phyloP scores from a whole-genome alignment of 2,888 invertebrate species.

The Xestia sexstrigata region DNA sequence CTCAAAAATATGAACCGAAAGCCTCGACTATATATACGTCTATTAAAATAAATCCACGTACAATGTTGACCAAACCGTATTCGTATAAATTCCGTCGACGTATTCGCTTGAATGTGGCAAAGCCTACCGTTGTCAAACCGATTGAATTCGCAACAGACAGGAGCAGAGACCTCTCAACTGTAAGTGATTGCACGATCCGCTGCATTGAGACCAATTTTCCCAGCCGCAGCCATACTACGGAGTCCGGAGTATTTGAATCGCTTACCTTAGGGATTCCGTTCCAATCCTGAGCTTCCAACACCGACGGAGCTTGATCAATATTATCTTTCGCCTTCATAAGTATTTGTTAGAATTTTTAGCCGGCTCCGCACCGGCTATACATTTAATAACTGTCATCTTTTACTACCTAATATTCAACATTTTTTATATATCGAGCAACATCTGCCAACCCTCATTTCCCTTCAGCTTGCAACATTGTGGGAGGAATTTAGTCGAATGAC shows the following conservation, averaged over 20 bases:
- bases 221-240: slow-evolving; percentile 46
- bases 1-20: slow-evolving; percentile 16
- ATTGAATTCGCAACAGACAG: slow-evolving; percentile 57
- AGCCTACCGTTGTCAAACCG: slow-evolving; percentile 53
- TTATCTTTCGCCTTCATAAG: slow-evolving; percentile 61
- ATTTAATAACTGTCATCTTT: slow-evolving; percentile 80
- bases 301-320: slow-evolving; percentile 62
- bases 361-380: slow-evolving; percentile 53
- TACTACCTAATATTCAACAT: slow-evolving; percentile 77
- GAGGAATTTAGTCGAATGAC: slow-evolving; percentile 83
- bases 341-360: slow-evolving; percentile 55
- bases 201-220: slow-evolving; percentile 65
- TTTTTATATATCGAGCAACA: slow-evolving; percentile 72
- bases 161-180: slow-evolving; percentile 49
- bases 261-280: slow-evolving; percentile 65
- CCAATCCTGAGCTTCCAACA: slow-evolving; percentile 55
- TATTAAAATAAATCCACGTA: slow-evolving; percentile 8
- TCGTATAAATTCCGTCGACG: slow-evolving; percentile 28
- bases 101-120: slow-evolving; percentile 31
- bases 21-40: not conserved
- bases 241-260: slow-evolving; percentile 64
- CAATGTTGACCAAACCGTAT: slow-evolving; percentile 22
- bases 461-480: slow-evolving; percentile 78
- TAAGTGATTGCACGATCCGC: slow-evolving; percentile 63
- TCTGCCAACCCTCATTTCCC: slow-evolving; percentile 83